phyloP scores from a whole-genome alignment of 2,113 vertebrate species.

The Dicrurus megarhynchus region DNA sequence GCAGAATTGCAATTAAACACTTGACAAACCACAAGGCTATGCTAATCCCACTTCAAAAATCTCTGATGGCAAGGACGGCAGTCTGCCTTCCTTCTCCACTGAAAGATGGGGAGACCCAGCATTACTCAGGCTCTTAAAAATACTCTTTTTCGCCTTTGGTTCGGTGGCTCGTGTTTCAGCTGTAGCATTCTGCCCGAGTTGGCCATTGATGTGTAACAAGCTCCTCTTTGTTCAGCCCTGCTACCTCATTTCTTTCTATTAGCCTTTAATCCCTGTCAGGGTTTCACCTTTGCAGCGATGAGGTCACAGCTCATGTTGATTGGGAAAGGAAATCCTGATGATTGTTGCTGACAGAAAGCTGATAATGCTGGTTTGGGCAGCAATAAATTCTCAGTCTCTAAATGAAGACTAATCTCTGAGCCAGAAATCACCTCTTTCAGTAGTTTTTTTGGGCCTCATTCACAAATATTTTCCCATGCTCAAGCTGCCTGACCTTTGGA shows the following conservation, averaged over 20 bases:
- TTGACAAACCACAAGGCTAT: slow-evolving; percentile 46
- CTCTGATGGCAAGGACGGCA: not conserved
- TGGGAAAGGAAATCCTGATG: slow-evolving; percentile 67
- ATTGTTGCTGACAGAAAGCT: slow-evolving; percentile 70
- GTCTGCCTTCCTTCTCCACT: not conserved
- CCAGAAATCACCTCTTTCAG: slow-evolving; percentile 52
- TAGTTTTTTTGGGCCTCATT: slow-evolving; percentile 42
- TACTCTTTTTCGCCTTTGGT: not conserved
- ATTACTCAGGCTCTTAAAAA: not conserved
- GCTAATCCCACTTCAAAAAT: slow-evolving; percentile 34
- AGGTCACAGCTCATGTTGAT: slow-evolving; percentile 71
- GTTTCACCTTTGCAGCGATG: slow-evolving; percentile 64
- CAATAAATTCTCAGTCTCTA: slow-evolving; percentile 65
- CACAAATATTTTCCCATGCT: slow-evolving; percentile 72
- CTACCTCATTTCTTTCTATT: slow-evolving; percentile 64
- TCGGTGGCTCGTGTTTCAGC: slow-evolving; percentile 9
- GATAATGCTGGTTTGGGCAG: slow-evolving; percentile 66
- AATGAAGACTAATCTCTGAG: slow-evolving; percentile 69
- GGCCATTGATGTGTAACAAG: slow-evolving; percentile 30
- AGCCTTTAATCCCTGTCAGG: slow-evolving; percentile 73
- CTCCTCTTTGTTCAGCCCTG: slow-evolving; percentile 60
- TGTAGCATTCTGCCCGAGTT: slow-evolving; percentile 12
- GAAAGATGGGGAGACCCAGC: not conserved
- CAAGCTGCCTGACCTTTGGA: slow-evolving; percentile 54
- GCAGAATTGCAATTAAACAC: slow-evolving; percentile 56